Conservation (phyloP, 2,888 invertebrate genomes). For the Drosophila engyochracea region DNA sequence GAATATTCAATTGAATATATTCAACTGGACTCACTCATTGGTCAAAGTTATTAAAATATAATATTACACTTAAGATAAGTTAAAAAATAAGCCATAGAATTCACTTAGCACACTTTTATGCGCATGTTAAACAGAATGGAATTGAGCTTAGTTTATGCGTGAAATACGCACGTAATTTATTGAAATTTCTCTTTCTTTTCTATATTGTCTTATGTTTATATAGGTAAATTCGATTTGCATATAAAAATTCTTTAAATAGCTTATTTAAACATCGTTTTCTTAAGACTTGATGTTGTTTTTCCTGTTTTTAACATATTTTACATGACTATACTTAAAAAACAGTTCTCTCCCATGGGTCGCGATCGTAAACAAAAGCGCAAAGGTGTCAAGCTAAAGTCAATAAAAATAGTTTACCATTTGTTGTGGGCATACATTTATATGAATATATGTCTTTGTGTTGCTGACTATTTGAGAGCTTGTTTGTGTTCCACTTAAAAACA, state of each 20-base stretch:
- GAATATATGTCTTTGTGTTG: constrained; percentile 32
- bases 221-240: constrained; percentile 11
- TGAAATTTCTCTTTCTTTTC: constrained; percentile 6
- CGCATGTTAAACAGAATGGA: not conserved
- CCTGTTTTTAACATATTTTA: constrained; percentile 30
- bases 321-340: constrained; percentile 20
- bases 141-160: not conserved
- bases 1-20: constrained; percentile 19
- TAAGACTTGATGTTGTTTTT: constrained; percentile 33
- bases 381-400: constrained; percentile 80
- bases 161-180: not conserved
- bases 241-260: constrained; percentile 12
- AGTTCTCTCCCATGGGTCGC: constrained; percentile 32
- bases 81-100: not conserved
- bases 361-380: constrained; percentile 73
- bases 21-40: not conserved
- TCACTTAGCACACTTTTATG: constrained; percentile 18
- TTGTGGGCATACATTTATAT: constrained; percentile 20
- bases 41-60: not conserved
- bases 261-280: constrained; percentile 12
- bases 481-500: constrained; percentile 76
- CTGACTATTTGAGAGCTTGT: constrained; percentile 73
- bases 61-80: not conserved
- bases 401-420: constrained; percentile 68
- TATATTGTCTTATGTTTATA: not conserved